Conservation (phyloP, 2,888 invertebrate species). For the Eugnorisma glareosa region DNA sequence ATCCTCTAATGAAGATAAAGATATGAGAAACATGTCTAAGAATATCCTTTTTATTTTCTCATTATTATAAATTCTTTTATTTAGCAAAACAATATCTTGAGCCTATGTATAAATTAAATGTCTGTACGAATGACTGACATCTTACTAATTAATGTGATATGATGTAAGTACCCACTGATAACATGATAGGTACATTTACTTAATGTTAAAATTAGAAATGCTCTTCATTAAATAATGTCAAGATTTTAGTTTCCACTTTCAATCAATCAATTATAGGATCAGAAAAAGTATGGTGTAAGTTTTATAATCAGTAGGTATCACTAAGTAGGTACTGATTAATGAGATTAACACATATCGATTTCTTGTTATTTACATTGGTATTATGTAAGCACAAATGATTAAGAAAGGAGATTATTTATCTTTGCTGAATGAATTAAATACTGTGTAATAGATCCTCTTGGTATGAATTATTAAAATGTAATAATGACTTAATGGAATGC, state of each 20-base stretch:
- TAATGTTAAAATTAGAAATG: conserved; percentile 10
- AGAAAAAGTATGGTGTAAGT: conserved; percentile 36
- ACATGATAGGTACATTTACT: neutral
- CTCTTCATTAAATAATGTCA: neutral
- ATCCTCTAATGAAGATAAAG: neutral
- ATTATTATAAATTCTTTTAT: too few species aligned
- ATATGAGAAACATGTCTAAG: neutral
- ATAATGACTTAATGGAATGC: too few species aligned
- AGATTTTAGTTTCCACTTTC: neutral
- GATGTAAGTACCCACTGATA: neutral
- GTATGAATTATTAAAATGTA: neutral
- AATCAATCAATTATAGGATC: conserved; percentile 8
- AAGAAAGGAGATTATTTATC: conserved; percentile 30
- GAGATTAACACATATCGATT: conserved; percentile 34
- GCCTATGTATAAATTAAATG: neutral
- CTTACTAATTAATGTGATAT: neutral
- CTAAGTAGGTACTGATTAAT: conserved; percentile 33
- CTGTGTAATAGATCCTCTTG: conserved; percentile 15
- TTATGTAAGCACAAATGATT: conserved; percentile 42
- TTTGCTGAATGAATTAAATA: conserved; percentile 20
- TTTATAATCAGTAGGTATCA: conserved; percentile 19
- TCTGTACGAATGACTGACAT: too few species aligned
- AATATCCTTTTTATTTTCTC: neutral
- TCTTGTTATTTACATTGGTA: conserved; percentile 31
- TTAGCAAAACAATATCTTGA: neutral